Base-by-base conservation (phyloP, 2,888 invertebrate genomes). In the Drosophila meridiana region DNA sequence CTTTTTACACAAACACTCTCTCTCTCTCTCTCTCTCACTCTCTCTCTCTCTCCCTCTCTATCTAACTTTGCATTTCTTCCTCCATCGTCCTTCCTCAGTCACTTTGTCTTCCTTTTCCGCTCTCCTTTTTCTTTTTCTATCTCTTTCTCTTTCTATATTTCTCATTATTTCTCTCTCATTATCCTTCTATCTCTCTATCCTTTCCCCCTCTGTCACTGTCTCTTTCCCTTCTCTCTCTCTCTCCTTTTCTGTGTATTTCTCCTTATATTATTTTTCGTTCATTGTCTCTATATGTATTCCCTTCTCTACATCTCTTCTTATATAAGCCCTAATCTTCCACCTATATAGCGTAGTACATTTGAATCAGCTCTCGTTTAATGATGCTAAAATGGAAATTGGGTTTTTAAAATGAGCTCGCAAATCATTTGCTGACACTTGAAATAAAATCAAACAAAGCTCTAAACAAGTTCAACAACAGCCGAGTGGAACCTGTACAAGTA, bases 371-470 rank as follows among this genome's bases (percentile, higher is more conserved):
- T 48, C 42, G 53, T 40, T 14, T 20, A 45, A 52, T 32, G 28
- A 40, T n/a, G 34, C 5, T 52, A 58, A 66, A 63, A 45, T 68
- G 61, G 30, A 58, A 58, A 58, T 56, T 45, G 11, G 30, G 47
- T 30, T 48, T 36, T 45, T 63, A 48, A 64, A 61, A 26, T 60
- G 79, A 78, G 57, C 70, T 68, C 78, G 78, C 79, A 81, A 81
- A 81, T 79, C 79, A 79, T 74, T 59, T 40, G 56, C 47, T 64
- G 76, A 66, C 78, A 80, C 66, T 52, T 71, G 1, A 67, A 75
- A 63, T 66, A 58, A 61, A 75, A 70, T 58, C 40, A 59, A 42
- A 61, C 53, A 71, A 48, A 42, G 45, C 58, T 48, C 43, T 2
- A 64, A 75, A 67, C 76, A 62, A 67, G 80, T 71, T 75, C 55